Conservation (phyloP, 2,797 vertebrate species). For the Acanthurus tractus region DNA sequence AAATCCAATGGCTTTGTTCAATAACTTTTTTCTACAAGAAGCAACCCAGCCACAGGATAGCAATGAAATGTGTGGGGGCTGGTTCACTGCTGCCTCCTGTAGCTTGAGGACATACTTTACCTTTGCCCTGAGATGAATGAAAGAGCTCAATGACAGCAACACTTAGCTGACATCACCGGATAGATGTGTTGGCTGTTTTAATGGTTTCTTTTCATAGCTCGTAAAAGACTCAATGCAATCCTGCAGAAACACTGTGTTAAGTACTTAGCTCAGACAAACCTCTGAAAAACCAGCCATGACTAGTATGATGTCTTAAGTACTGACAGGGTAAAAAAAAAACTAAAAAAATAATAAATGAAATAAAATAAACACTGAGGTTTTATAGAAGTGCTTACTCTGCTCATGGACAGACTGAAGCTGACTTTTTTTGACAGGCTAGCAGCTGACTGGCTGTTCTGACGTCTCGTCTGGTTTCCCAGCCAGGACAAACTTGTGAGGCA, state of each 20-base stretch:
- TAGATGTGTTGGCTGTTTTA: slow-evolving; percentile 69
- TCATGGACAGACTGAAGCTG: slow-evolving; percentile 49
- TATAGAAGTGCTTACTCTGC: slow-evolving; percentile 56
- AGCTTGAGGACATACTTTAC: slow-evolving; percentile 60
- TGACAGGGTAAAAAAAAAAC: slow-evolving; percentile 14
- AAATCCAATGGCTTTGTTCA: slow-evolving; percentile 65
- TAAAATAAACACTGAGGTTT: slow-evolving; percentile 33
- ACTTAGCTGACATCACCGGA: slow-evolving; percentile 67
- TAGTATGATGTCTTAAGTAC: slow-evolving; percentile 42
- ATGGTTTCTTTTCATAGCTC: slow-evolving; percentile 62
- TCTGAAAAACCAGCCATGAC: slow-evolving; percentile 40
- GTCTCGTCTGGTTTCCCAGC: slow-evolving; percentile 68
- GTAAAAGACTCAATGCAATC: slow-evolving; percentile 64
- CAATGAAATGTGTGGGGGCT: slow-evolving; percentile 36
- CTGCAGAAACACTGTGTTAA: slow-evolving; percentile 45
- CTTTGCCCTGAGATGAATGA: slow-evolving; percentile 68
- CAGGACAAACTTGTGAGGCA: slow-evolving; percentile 57
- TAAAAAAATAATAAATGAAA: no score
- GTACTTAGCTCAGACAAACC: slow-evolving; percentile 47
- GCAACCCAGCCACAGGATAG: slow-evolving; percentile 7
- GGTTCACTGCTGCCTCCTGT: slow-evolving; percentile 29
- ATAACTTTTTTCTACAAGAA: slow-evolving; percentile 53
- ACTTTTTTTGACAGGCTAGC: slow-evolving; percentile 47
- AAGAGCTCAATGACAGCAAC: slow-evolving; percentile 65
- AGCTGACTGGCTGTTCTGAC: slow-evolving; percentile 61